Conservation (phyloP, 2,888 invertebrate species). For the Teinopalpus imperialis region DNA sequence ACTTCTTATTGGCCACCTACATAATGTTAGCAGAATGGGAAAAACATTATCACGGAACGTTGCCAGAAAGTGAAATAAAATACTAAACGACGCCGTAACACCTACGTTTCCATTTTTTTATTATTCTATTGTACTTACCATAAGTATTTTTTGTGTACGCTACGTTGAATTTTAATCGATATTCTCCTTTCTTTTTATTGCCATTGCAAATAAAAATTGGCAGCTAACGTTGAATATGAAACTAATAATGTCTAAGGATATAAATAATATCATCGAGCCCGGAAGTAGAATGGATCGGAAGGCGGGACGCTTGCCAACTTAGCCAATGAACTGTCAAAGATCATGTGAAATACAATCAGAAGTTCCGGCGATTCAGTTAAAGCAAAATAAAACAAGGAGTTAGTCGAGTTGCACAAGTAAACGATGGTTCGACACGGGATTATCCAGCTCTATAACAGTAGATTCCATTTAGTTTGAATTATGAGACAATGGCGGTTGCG, state of each 20-base stretch:
- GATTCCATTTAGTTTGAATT: slow-evolving; percentile 23
- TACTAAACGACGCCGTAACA: slow-evolving; percentile 24
- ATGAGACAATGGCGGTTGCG: slow-evolving; percentile 24
- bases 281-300: slow-evolving; percentile 25
- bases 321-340: slow-evolving; percentile 28
- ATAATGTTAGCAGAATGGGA: slow-evolving; percentile 24
- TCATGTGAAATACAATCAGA: slow-evolving; percentile 26
- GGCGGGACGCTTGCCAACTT: slow-evolving; percentile 25
- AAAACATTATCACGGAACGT: slow-evolving; percentile 20
- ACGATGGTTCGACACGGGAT: slow-evolving; percentile 16
- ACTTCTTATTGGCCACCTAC: slow-evolving; percentile 17
- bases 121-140: slow-evolving; percentile 19
- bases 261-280: slow-evolving; percentile 25
- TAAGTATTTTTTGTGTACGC: slow-evolving; percentile 15
- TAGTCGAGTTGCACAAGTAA: slow-evolving; percentile 17
- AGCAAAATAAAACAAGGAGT: slow-evolving; percentile 22
- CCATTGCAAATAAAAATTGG: slow-evolving; percentile 14
- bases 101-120: slow-evolving; percentile 18
- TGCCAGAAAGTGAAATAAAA: slow-evolving; percentile 27
- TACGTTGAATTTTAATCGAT: slow-evolving; percentile 13
- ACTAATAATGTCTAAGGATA: slow-evolving; percentile 23
- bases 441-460: slow-evolving; percentile 16
- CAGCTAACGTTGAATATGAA: slow-evolving; percentile 16
- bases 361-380: slow-evolving; percentile 26
- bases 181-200: background rate